A percentile compares a stretch with the other conserved stretches of the same genome.
Conservation (phyloP, 2,888 invertebrate genomes). For the Trachelus iudaicus region DNA sequence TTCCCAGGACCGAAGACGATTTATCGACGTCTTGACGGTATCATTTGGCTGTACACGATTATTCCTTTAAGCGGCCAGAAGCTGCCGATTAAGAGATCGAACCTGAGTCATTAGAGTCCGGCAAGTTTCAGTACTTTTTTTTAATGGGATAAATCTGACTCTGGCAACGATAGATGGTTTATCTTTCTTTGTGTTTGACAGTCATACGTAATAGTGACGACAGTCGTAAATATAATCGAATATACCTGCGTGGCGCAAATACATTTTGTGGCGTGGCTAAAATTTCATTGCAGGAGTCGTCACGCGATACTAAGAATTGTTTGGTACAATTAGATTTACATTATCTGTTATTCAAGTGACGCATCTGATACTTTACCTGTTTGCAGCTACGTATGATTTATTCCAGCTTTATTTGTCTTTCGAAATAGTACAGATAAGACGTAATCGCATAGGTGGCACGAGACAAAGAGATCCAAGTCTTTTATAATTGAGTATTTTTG, state of each 20-base stretch:
- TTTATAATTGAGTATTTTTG: not conserved
- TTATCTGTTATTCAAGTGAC: not conserved
- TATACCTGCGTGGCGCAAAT: not conserved
- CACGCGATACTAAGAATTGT: not conserved
- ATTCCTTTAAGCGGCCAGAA: conserved; percentile 4
- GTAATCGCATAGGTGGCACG: not conserved
- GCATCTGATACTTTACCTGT: not conserved
- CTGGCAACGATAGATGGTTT: not conserved
- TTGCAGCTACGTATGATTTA: not conserved
- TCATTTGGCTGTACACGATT: conserved; percentile 8
- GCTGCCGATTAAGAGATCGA: not conserved
- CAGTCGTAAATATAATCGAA: not conserved
- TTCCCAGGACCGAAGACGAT: conserved; percentile 15
- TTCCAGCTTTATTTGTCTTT: not conserved
- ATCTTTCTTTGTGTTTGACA: not conserved
- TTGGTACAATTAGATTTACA: not conserved
- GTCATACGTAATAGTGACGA: not conserved
- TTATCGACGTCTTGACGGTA: conserved; percentile 25
- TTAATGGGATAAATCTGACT: not conserved
- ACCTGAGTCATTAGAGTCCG: not conserved
- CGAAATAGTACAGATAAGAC: not conserved
- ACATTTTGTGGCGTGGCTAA: not conserved
- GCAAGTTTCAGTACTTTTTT: not conserved
- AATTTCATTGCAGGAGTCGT: not conserved
- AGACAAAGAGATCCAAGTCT: not conserved